Percentiles rank a stretch among this genome's conserved stretches.
These are phyloP conservation scores for Gobionotothen gibberifrons DNA, from an alignment of 2,797 vertebrate genomes.

Conservation along the genomic window DNA sequence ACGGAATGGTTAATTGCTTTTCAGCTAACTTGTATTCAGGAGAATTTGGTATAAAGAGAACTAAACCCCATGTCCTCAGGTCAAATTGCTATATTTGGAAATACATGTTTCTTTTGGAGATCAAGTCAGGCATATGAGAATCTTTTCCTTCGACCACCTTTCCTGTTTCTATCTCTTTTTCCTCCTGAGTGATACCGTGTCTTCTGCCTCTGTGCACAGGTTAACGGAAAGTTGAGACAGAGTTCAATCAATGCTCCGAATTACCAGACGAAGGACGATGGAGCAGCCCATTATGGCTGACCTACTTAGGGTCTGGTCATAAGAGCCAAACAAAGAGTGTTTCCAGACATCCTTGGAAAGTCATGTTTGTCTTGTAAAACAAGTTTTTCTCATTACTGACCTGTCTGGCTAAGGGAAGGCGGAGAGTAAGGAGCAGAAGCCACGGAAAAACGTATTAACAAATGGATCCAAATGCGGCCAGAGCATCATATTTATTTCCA, in stretches of 20 bases:
- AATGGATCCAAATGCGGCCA: conserved; percentile 32
- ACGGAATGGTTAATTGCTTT: conserved; percentile 32
- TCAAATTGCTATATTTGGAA: conserved; percentile 62
- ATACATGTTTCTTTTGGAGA: conserved; percentile 49
- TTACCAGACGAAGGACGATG: conserved; percentile 69
- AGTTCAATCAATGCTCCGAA: conserved; percentile 81
- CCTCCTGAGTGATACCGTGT: conserved; percentile 73
- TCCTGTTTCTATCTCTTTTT: conserved; percentile 53
- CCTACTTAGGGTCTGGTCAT: conserved; percentile 70
- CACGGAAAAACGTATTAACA: conserved; percentile 38
- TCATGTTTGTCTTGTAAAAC: conserved; percentile 58
- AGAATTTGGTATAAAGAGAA: conserved; percentile 23
- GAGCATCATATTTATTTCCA: conserved; percentile 24
- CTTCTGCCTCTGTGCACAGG: conserved; percentile 77
- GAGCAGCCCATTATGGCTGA: conserved; percentile 69
- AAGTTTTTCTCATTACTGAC: conserved; percentile 72
- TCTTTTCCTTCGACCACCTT: conserved; percentile 58
- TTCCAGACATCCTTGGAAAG: conserved; percentile 40
- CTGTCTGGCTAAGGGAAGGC: conserved; percentile 26
- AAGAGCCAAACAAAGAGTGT: conserved; percentile 56
- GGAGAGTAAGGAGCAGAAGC: conserved; percentile 28
- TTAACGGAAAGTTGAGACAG: conserved; percentile 76
- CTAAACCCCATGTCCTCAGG: conserved; percentile 52
- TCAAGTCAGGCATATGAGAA: conserved; percentile 64
- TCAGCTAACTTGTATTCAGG: conserved; percentile 21